Evolutionary conservation across 2,113 vertebrate species (phyloP), one percentile per base, ranked within the genome.

Genomic region (Callocephalon fimbriatum): DNA sequence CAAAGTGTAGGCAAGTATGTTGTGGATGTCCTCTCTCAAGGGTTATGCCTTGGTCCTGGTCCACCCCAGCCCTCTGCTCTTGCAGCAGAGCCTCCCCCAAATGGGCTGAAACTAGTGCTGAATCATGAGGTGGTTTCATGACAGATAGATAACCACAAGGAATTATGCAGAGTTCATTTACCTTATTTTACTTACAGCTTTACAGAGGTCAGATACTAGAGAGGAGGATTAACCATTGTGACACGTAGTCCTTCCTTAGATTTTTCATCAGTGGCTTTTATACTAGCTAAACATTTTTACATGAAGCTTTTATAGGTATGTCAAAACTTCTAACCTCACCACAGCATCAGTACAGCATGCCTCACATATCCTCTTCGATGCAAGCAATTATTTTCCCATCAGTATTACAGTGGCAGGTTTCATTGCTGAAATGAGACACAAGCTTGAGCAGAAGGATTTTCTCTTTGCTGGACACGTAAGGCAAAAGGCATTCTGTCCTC

Each of bases 81-180:
- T 3, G 2, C 70, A 89, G 80, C 70, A 90, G 32, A 62, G 70
- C 48, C 93, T 96, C 93, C 94, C 80, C 70, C 77, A 80, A 58
- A 44, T 1, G 7, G 38, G 16, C 81, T 70, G 73, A 72, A 88
- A 89, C 6, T 6, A 40, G 37, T 47, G 82, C 67, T 95, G 90
- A 96, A 86, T 63, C 78, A 74, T 83, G 82, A 93, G 61, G 50
- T 70, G 65, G 27, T 59, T 97, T 92, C 50, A 4, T 81, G 92
- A 96, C 71, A 97, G 83, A 95, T 79, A 97, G 83, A 95, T 79
- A 95, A 94, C 80, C 53, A 89, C 17, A 26, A 75, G 78, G 78
- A 87, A 81, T 88, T 71, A 87, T 80, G 86, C 44, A 68, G 90
- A 94, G 68, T 86, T 96, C 82, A 84, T 90, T 94, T 94, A 94